phyloP scores from a whole-genome alignment of 35 echinoderm and acorn worm genomes.

The Eucidaris tribuloides region DNA sequence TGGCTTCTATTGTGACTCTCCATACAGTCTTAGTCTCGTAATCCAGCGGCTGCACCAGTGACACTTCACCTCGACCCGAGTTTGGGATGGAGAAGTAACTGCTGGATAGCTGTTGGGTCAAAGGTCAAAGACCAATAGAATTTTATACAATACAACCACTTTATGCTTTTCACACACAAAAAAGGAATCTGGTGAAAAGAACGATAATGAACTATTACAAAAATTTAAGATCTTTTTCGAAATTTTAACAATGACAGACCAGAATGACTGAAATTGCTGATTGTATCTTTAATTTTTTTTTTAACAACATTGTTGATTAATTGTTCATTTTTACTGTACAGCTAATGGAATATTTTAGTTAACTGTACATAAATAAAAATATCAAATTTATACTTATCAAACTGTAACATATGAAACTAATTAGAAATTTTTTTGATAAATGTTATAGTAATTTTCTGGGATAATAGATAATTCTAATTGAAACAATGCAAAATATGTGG shows the following conservation, averaged over 20 bases:
- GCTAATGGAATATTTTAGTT: no score
- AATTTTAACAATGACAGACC: background rate
- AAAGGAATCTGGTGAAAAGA: background rate
- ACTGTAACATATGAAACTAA: no score
- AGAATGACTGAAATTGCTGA: background rate
- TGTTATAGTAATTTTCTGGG: no score
- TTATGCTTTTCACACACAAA: background rate
- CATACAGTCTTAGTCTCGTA: slow-evolving; percentile 74
- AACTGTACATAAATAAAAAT: background rate
- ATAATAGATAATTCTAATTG: no score
- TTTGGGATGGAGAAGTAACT: slow-evolving; percentile 56
- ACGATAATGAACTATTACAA: background rate
- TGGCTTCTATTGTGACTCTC: slow-evolving; percentile 54
- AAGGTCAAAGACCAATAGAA: background rate
- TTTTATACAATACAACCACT: background rate
- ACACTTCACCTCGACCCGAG: slow-evolving; percentile 38
- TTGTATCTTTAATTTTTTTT: no score
- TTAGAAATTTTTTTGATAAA: no score
- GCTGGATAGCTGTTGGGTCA: slow-evolving; percentile 24
- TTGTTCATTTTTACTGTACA: no score
- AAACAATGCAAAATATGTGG: background rate
- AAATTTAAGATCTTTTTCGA: background rate
- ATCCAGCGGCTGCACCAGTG: slow-evolving; percentile 31
- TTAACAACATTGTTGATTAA: no score
- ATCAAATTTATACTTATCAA: background rate